Base-by-base conservation (phyloP, 1,140 invertebrate genomes). In the Ceratina japonica region DNA sequence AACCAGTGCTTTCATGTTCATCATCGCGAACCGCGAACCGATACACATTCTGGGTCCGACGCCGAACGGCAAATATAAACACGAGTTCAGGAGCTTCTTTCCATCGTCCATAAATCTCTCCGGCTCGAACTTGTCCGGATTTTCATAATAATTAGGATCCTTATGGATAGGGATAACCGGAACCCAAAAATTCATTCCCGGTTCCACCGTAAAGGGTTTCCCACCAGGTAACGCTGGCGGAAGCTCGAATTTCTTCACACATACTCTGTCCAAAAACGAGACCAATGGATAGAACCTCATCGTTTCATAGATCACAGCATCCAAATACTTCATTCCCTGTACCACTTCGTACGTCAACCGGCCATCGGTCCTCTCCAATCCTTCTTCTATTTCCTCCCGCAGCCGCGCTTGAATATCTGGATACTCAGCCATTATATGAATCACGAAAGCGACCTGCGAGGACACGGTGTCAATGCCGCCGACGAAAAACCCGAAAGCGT, bases 391-490 rank as follows among this genome's bases (percentile, higher is more conserved):
- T 87, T 96, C 95, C 56, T 93, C 87, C 56, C 93, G 92, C 37
- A 96, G 79, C 86, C 91, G 93, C 3, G 92, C 87, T 82, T 96
- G 95, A 20, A 93, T 81, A 0, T 94, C 92, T 0, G 92, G 92
- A 86, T 95, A 92, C 16, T 93, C 80, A 0, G 94, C 93, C 13
- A 96, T 84, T 63, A 93, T 79, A 75, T 93, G 92, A 1, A 87
- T 31, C 0, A 86, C 74, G 4, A 95, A 84, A 94, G 88, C 82
- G 16, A 93, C 80, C 0, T 91, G 76, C 10, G 86, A 85, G 0
- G 93, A 86, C 0, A 93, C 92, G 0, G 95, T 95, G 68, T 96
- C 94, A 82, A 92, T 95, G 0, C 93, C 93, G 31, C 93, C 94
- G 7, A 90, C 76, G 52, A 94, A 93, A 82, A 94, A 94, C 20